These are phyloP conservation scores for Lepidochrysops patricia DNA, from an alignment of 2,888 invertebrate genomes.

Conservation along the genomic window DNA sequence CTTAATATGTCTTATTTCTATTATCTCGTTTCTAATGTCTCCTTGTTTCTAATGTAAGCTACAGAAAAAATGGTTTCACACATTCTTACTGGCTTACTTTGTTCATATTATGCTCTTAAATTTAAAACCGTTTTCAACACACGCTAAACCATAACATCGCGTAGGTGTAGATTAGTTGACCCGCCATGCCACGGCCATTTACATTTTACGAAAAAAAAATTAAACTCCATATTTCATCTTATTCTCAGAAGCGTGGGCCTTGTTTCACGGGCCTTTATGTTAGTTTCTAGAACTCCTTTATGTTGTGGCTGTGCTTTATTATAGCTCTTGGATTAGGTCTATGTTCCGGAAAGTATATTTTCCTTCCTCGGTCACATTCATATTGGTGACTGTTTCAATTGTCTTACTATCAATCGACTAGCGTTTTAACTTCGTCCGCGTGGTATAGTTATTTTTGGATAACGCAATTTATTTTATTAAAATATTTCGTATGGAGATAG, in stretches of 20 bases:
- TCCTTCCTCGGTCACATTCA: not conserved
- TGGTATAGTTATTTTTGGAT: too few species aligned
- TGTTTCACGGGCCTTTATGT: slow-evolving; percentile 20
- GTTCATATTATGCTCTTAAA: too few species aligned
- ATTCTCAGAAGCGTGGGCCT: slow-evolving; percentile 26
- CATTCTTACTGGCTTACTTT: too few species aligned
- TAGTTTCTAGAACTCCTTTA: not conserved
- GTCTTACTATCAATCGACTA: too few species aligned
- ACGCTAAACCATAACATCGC: slow-evolving; percentile 23
- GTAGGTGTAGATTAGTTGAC: slow-evolving; percentile 38
- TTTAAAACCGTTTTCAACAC: not conserved
- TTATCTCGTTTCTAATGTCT: too few species aligned
- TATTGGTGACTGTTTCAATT: not conserved
- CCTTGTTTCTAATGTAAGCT: too few species aligned
- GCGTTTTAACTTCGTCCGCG: too few species aligned
- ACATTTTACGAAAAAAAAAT: slow-evolving; percentile 30
- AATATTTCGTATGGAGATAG: too few species aligned
- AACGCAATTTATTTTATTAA: too few species aligned
- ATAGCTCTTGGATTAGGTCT: not conserved
- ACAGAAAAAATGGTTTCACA: too few species aligned
- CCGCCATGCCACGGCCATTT: too few species aligned
- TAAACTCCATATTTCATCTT: slow-evolving; percentile 33
- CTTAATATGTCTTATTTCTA: too few species aligned
- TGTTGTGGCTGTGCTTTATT: not conserved
- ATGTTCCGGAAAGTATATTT: not conserved